Conservation (phyloP, 2,888 invertebrate genomes). For the Cancer borealis region DNA sequence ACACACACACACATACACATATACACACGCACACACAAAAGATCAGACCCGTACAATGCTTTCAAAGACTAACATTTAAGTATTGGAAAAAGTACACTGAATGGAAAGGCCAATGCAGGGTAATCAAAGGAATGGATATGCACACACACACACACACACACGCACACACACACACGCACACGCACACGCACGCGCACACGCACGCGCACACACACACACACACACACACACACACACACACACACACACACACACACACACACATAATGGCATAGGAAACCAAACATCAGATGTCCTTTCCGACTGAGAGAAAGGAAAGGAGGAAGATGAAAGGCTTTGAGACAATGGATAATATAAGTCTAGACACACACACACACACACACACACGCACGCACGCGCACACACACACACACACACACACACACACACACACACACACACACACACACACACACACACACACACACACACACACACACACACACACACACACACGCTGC, state of each 20-base stretch:
- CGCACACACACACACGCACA: neutral
- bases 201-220: slow-evolving; percentile 20
- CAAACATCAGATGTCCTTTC: neutral
- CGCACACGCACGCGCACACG: slow-evolving; percentile 20
- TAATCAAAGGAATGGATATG: neutral
- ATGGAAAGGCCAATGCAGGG: neutral
- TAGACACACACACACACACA: no score
- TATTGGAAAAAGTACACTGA: neutral
- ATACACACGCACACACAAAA: no score
- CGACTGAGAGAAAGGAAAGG: neutral
- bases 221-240: slow-evolving; percentile 20
- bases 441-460: slow-evolving; percentile 2
- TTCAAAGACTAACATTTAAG: neutral
- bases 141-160: neutral
- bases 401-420: neutral
- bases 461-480: slow-evolving; percentile 15
- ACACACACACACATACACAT: neutral
- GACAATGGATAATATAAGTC: neutral
- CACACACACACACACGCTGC: slow-evolving; percentile 22
- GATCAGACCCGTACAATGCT: no score
- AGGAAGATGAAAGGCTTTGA: neutral
- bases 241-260: slow-evolving; percentile 3
- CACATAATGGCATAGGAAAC: neutral
- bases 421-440: slow-evolving; percentile 2
- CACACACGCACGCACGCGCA: no score